These are phyloP conservation scores for Otis tarda DNA, from an alignment of 2,113 vertebrate species.

Conservation along the genomic window DNA sequence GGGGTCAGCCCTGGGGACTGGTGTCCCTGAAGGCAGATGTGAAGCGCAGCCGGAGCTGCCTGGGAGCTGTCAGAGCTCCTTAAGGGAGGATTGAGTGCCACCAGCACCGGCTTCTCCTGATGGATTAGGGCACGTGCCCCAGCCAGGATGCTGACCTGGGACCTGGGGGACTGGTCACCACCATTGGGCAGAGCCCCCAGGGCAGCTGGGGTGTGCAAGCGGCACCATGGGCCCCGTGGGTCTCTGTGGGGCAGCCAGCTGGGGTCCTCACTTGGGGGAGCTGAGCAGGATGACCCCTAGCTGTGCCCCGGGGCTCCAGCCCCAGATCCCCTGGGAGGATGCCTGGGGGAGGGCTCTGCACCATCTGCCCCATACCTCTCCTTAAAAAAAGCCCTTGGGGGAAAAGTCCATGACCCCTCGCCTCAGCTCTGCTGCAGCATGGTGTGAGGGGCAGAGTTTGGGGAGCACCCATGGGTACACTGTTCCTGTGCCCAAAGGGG, in stretches of 20 bases:
- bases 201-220: background rate
- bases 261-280: background rate
- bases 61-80: background rate
- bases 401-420: background rate
- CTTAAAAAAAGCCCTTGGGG: background rate
- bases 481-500: fast-evolving
- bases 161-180: background rate
- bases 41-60: background rate
- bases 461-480: background rate
- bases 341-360: background rate
- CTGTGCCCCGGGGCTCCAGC: background rate
- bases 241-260: background rate
- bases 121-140: background rate
- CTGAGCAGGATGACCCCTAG: fast-evolving
- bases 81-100: background rate
- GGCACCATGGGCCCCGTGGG: background rate
- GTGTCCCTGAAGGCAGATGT: background rate
- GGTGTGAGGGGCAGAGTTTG: fast-evolving
- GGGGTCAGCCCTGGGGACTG: background rate
- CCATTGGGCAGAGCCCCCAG: fast-evolving
- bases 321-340: fast-evolving
- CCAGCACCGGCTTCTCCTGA: background rate
- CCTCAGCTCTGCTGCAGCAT: background rate
- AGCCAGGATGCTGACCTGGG: background rate
- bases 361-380: too few species aligned